A percentile compares a stretch with the other conserved stretches of the same genome.
phyloP scores from a whole-genome alignment of 2,113 vertebrate species.

The Colinus virginianus region DNA sequence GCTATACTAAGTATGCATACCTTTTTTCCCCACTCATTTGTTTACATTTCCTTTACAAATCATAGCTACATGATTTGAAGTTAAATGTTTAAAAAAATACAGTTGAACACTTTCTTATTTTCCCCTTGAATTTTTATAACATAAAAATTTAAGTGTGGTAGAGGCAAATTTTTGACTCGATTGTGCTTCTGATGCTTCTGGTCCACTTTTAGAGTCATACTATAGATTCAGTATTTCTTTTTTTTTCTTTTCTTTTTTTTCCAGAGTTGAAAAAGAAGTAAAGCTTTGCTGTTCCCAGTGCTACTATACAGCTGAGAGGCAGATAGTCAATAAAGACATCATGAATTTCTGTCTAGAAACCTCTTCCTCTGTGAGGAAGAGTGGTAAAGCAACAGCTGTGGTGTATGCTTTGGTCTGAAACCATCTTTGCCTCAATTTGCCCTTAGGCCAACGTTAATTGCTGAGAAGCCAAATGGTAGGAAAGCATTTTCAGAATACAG shows the following conservation, averaged over 20 bases:
- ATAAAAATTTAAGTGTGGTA: background rate
- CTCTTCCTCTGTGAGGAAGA: background rate
- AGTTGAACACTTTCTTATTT: background rate
- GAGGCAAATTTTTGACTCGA: background rate
- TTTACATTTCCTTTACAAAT: background rate
- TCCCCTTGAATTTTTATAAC: background rate
- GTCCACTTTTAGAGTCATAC: background rate
- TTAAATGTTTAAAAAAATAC: background rate
- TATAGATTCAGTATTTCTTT: background rate
- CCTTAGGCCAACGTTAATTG: conserved; percentile 51
- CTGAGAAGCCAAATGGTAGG: conserved; percentile 38
- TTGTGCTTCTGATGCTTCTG: background rate
- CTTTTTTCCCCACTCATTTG: background rate
- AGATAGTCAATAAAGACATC: background rate
- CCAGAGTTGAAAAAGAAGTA: background rate
- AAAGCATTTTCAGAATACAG: background rate
- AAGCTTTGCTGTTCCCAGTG: background rate
- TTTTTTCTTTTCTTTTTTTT: background rate
- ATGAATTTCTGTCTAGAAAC: background rate
- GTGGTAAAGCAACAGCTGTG: conserved; percentile 20
- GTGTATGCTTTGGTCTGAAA: conserved; percentile 23
- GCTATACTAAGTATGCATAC: background rate
- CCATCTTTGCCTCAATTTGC: background rate
- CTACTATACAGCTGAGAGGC: background rate
- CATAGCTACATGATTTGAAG: background rate